Conservation (phyloP, 2,113 vertebrate genomes). For the Hirundichthys speculiger region DNA sequence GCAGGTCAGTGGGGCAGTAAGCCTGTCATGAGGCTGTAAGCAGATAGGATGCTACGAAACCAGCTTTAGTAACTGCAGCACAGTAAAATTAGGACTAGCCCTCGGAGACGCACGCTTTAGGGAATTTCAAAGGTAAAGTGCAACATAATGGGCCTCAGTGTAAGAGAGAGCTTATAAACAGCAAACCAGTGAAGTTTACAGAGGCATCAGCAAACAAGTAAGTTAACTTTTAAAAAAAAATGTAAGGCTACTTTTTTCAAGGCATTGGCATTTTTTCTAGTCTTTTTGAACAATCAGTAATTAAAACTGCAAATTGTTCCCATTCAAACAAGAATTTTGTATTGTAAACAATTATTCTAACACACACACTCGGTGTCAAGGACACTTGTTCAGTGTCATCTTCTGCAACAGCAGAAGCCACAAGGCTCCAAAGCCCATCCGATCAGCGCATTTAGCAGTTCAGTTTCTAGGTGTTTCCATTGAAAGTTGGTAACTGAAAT, state of each 20-base stretch:
- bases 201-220: background rate
- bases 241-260: background rate
- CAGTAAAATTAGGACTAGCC: constrained; percentile 23
- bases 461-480: no score
- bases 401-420: background rate
- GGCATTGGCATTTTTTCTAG: background rate
- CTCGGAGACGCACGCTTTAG: background rate
- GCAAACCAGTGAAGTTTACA: background rate
- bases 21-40: constrained; percentile 17
- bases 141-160: constrained; percentile 9
- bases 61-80: constrained; percentile 19
- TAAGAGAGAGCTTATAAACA: background rate
- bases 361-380: no score
- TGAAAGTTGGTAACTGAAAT: no score
- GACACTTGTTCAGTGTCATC: background rate
- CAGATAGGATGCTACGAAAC: background rate
- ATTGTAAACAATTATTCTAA: no score
- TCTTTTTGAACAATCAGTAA: background rate
- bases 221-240: background rate
- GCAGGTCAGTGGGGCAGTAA: background rate
- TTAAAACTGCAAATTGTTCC: background rate
- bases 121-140: constrained; percentile 14
- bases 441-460: no score
- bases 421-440: background rate
- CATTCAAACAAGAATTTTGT: background rate